Conservation (phyloP, 2,113 vertebrate genomes). For the Trogon surrucura region DNA sequence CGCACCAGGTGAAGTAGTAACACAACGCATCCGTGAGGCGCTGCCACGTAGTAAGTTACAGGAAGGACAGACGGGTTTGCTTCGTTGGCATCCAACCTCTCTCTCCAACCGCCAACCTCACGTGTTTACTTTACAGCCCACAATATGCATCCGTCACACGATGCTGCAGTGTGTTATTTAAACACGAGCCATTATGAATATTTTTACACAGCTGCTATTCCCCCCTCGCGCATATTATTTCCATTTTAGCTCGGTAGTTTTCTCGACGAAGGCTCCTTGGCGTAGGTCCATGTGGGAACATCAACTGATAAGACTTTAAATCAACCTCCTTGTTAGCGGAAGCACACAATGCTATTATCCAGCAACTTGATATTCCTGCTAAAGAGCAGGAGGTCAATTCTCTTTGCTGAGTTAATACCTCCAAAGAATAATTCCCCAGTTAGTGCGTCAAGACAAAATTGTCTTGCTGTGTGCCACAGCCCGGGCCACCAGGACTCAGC, state of each 20-base stretch:
- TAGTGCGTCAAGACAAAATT: not conserved
- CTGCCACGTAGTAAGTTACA: not conserved
- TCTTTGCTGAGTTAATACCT: not conserved
- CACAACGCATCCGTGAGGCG: not conserved
- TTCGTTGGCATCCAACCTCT: not conserved
- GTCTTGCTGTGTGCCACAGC: not conserved
- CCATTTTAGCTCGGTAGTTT: not conserved
- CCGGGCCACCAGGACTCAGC: not conserved
- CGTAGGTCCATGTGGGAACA: not conserved
- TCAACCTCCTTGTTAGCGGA: constrained; percentile 42
- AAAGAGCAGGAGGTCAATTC: constrained; percentile 40
- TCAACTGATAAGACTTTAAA: constrained; percentile 10
- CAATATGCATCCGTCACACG: not conserved
- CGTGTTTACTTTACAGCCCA: not conserved
- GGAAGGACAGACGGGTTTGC: not conserved
- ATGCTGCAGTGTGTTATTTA: not conserved
- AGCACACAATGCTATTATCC: constrained; percentile 10
- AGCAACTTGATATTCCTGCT: constrained; percentile 22
- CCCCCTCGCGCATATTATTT: not conserved
- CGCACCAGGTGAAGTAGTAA: not conserved
- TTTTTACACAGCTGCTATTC: not conserved
- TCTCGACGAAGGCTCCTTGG: not conserved
- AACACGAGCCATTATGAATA: not conserved
- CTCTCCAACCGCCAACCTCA: constrained; percentile 7
- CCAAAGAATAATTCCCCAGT: not conserved